phyloP scores from a whole-genome alignment of 2,888 invertebrate genomes.

The Gibbula magus region DNA sequence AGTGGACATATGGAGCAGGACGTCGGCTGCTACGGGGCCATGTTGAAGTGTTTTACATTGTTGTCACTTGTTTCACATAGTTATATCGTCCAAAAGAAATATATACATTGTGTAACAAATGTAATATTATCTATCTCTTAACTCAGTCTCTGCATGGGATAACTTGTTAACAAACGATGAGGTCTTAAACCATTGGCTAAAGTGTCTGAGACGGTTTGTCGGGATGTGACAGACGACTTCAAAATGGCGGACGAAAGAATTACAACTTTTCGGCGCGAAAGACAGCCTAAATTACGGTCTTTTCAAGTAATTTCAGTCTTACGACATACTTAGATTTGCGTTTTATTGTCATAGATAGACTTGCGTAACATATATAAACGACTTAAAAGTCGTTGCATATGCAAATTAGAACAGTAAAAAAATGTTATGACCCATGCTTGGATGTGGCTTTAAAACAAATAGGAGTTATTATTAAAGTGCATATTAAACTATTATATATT shows the following conservation, averaged over 20 bases:
- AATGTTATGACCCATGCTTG: too few relatives aligned
- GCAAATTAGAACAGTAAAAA: too few relatives aligned
- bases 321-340: too few relatives aligned
- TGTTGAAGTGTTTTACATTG: conserved; percentile 7
- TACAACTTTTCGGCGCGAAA: conserved; percentile 33
- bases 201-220: neutral
- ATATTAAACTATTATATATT: too few relatives aligned
- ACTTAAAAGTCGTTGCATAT: too few relatives aligned
- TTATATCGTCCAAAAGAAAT: neutral
- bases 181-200: neutral
- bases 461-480: too few relatives aligned
- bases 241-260: conserved; percentile 42
- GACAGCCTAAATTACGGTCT: conserved; percentile 4
- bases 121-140: neutral
- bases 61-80: conserved; percentile 3
- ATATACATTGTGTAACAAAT: neutral
- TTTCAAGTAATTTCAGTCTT: too few relatives aligned
- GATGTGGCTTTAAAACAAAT: too few relatives aligned
- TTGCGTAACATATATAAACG: too few relatives aligned
- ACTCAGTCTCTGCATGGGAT: neutral
- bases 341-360: too few relatives aligned
- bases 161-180: neutral
- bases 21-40: conserved; percentile 32
- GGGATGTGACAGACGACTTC: conserved; percentile 45
- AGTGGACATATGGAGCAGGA: neutral